Evolutionary conservation across 2,113 vertebrate genomes (phyloP).

Genomic region (Lepidothrix coronata): DNA sequence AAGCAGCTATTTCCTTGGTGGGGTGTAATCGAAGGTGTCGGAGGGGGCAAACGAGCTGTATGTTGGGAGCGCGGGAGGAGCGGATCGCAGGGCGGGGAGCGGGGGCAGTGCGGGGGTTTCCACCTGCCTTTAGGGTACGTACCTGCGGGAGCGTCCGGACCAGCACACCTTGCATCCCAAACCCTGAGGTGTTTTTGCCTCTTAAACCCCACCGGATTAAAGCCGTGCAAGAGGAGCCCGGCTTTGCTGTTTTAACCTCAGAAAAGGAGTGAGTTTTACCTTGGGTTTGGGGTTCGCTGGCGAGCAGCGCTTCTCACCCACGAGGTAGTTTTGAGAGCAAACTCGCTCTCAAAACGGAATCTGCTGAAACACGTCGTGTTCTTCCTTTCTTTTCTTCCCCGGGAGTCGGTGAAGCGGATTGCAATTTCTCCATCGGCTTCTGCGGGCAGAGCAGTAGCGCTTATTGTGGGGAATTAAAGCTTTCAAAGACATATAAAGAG

Average conservation of each 20-base stretch:
- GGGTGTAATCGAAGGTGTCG: neutral
- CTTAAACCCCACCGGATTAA: neutral
- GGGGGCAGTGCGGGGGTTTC: accelerated
- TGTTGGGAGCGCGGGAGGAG: neutral
- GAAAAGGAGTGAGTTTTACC: neutral
- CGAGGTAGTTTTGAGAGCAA: neutral
- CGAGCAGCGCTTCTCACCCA: neutral
- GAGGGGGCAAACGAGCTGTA: neutral
- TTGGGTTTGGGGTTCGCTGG: neutral
- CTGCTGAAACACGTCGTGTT: neutral
- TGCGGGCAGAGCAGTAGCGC: neutral
- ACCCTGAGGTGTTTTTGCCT: neutral
- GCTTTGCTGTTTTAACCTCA: neutral
- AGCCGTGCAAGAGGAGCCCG: neutral
- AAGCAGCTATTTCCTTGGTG: neutral
- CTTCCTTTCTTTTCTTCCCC: neutral
- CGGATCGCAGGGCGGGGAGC: neutral
- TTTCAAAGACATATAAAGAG: neutral
- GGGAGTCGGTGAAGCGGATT: neutral
- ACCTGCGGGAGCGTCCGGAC: neutral
- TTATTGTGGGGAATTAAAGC: neutral
- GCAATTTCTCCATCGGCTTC: neutral
- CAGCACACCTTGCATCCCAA: neutral
- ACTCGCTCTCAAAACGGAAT: neutral
- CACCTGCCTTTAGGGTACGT: neutral